Percentiles rank a stretch among this genome's conserved stretches.
Evolutionary conservation across 1,140 invertebrate species (phyloP).

Genomic region (Apis cerana): DNA sequence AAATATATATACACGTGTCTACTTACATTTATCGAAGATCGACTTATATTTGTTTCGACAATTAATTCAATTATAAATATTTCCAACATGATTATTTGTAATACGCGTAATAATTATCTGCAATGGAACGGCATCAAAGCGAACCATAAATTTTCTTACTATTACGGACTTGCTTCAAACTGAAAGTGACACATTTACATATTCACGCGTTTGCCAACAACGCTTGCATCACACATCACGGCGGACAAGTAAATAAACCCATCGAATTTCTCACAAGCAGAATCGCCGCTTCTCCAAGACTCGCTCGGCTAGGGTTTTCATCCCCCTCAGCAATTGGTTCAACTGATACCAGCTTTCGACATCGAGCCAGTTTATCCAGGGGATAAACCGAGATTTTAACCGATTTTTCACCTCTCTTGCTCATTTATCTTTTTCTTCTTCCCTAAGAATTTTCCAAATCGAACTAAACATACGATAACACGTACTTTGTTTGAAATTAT

Average conservation of each 20-base stretch:
- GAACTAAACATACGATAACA: no score
- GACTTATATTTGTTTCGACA: neutral
- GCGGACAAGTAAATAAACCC: neutral
- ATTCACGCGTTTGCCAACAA: neutral
- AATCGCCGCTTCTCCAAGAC: neutral
- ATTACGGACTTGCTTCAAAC: neutral
- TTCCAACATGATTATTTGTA: no score
- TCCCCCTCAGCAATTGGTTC: constrained; percentile 29
- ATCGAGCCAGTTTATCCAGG: neutral
- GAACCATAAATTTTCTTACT: neutral
- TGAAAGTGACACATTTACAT: neutral
- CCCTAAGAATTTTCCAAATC: no score
- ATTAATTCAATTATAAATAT: no score
- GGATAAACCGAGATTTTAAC: constrained; percentile 20
- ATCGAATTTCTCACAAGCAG: neutral
- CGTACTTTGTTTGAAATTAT: no score
- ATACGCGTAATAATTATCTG: no score
- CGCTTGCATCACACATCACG: neutral
- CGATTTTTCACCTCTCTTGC: neutral
- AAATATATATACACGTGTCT: neutral
- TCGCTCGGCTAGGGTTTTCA: neutral
- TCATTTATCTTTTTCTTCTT: neutral
- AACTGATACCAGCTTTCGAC: neutral
- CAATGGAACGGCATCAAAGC: no score
- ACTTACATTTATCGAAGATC: neutral